A percentile compares a stretch with the other conserved stretches of the same genome.
These are phyloP conservation scores for Acestrorhynchus altus DNA, from an alignment of 2,797 vertebrate genomes.

Conservation along the genomic window DNA sequence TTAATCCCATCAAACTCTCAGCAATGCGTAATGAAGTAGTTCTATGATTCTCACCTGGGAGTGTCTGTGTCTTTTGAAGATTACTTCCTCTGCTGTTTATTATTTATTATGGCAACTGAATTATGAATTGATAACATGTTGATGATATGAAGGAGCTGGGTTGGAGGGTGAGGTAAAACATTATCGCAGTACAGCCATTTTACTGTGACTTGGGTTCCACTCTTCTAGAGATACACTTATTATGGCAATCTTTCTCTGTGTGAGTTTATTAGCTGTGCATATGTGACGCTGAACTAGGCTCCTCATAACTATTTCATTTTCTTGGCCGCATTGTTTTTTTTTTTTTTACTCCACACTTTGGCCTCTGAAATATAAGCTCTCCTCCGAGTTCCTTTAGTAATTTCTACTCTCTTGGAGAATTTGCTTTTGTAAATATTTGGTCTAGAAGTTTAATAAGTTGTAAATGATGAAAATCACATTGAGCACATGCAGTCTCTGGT, in stretches of 20 bases:
- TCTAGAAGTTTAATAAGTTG: conserved; percentile 53
- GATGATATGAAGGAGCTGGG: conserved; percentile 50
- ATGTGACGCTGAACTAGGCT: background rate
- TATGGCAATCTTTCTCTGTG: conserved; percentile 31
- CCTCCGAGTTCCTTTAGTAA: conserved; percentile 33
- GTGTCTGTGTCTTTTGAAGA: conserved; percentile 56
- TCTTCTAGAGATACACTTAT: conserved; percentile 21
- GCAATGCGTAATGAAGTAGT: conserved; percentile 48
- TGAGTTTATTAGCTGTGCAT: conserved; percentile 14
- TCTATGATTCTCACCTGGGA: conserved; percentile 54
- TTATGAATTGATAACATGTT: conserved; percentile 64
- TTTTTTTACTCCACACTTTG: conserved; percentile 10
- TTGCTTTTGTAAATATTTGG: conserved; percentile 53
- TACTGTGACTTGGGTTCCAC: conserved; percentile 22
- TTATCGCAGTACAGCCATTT: conserved; percentile 8
- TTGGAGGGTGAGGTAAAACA: conserved; percentile 19
- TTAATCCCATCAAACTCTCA: conserved; percentile 44
- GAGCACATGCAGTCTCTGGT: conserved; percentile 39
- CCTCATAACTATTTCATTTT: conserved; percentile 35
- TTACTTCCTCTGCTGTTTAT: conserved; percentile 55
- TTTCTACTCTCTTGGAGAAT: conserved; percentile 27
- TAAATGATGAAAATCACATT: conserved; percentile 56
- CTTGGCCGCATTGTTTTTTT: conserved; percentile 30
- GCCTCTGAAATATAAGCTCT: conserved; percentile 29
- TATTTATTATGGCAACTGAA: conserved; percentile 54